Percentiles rank a stretch among this genome's conserved stretches.
Evolutionary conservation across 2,888 invertebrate species (phyloP).

Genomic region (Clanis bilineata): DNA sequence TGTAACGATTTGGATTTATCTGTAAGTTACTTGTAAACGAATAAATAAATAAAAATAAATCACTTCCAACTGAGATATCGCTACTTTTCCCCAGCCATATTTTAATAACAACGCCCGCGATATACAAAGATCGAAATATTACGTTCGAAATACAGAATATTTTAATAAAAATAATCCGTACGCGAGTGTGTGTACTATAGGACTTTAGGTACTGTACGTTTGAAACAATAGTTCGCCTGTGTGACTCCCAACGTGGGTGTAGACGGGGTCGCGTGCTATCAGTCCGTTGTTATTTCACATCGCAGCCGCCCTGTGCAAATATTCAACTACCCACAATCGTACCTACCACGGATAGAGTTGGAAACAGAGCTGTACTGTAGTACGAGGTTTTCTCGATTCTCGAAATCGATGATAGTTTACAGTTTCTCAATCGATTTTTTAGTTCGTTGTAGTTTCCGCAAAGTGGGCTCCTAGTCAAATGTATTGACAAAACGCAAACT

Average conservation of each 20-base stretch:
- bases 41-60: no score
- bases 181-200: background rate
- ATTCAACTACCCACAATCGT: slow-evolving; percentile 54
- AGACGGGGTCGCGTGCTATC: slow-evolving; percentile 55
- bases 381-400: no score
- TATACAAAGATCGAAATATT: background rate
- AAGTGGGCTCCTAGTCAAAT: no score
- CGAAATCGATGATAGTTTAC: no score
- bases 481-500: no score
- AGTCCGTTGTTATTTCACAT: slow-evolving; percentile 68
- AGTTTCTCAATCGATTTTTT: no score
- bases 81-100: no score
- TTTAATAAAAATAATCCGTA: slow-evolving; percentile 12
- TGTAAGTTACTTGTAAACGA: no score
- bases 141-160: background rate
- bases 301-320: slow-evolving; percentile 59
- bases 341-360: slow-evolving; percentile 37
- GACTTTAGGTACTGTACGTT: slow-evolving; percentile 10
- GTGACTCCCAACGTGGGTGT: slow-evolving; percentile 1
- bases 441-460: no score
- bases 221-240: slow-evolving; percentile 17
- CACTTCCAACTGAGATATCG: no score
- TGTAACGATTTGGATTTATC: no score
- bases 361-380: slow-evolving; percentile 21
- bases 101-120: background rate